These are phyloP conservation scores for Arge pagana DNA, from an alignment of 2,888 invertebrate genomes.

Conservation along the genomic window DNA sequence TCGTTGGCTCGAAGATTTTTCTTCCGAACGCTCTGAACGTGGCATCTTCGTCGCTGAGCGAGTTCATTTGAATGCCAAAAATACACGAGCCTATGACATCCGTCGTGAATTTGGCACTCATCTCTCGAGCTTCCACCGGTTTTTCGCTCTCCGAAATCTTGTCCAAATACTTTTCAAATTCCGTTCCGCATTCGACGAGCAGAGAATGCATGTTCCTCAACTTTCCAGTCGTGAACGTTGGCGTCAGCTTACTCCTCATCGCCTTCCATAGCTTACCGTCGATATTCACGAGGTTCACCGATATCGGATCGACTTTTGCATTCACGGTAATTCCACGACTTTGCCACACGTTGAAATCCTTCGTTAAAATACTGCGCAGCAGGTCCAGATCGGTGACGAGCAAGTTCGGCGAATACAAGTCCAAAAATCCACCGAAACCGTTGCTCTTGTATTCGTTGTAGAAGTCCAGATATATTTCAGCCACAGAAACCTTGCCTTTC, in stretches of 20 bases:
- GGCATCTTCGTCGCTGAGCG: slow-evolving; percentile 39
- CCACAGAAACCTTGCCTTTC: slow-evolving; percentile 41
- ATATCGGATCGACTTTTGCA: not conserved
- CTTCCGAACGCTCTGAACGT: slow-evolving; percentile 43
- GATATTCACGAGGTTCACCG: slow-evolving; percentile 40
- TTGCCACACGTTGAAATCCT: slow-evolving; percentile 39
- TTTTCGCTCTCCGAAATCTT: not conserved
- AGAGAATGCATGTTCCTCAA: slow-evolving; percentile 50
- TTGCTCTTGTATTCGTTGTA: slow-evolving; percentile 34
- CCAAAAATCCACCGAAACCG: slow-evolving; percentile 38
- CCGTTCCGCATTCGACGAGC: slow-evolving; percentile 38
- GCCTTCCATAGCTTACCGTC: slow-evolving; percentile 51
- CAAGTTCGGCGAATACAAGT: slow-evolving; percentile 35
- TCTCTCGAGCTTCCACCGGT: slow-evolving; percentile 26
- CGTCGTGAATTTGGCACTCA: slow-evolving; percentile 47
- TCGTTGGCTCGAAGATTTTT: slow-evolving; percentile 35
- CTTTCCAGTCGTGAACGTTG: slow-evolving; percentile 56
- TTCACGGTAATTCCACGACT: slow-evolving; percentile 32
- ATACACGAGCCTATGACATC: slow-evolving; percentile 51
- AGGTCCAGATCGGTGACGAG: slow-evolving; percentile 36
- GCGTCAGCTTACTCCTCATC: slow-evolving; percentile 51
- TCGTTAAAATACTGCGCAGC: slow-evolving; percentile 37
- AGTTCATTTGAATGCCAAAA: slow-evolving; percentile 49
- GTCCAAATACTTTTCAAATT: not conserved
- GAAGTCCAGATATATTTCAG: slow-evolving; percentile 49